Conservation (phyloP, 1,140 invertebrate species). For the Drosophila saltans region DNA sequence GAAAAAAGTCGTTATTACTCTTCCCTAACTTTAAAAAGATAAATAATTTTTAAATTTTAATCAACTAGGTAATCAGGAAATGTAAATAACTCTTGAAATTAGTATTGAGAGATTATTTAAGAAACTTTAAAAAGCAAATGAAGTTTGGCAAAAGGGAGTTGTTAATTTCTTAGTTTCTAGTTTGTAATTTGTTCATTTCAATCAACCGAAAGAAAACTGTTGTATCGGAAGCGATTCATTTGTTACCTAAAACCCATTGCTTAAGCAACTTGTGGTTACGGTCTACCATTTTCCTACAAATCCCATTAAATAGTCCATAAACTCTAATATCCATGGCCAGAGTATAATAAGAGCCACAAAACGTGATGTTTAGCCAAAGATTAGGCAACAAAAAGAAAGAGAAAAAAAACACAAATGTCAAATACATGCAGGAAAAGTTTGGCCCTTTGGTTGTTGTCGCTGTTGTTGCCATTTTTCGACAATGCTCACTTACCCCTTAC, state of each 20-base stretch:
- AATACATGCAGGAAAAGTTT: conserved; percentile 23
- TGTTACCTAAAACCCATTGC: too few species aligned
- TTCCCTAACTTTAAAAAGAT: not conserved
- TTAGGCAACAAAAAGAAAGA: conserved; percentile 55
- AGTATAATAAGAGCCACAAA: conserved; percentile 40
- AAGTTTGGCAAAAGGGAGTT: too few species aligned
- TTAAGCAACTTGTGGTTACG: too few species aligned
- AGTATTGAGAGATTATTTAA: too few species aligned
- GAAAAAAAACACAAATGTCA: conserved; percentile 20
- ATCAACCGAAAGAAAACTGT: too few species aligned
- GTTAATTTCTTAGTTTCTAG: too few species aligned
- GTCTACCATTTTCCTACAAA: too few species aligned
- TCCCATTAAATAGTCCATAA: not conserved
- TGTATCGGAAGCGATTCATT: too few species aligned
- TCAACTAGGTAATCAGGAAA: not conserved
- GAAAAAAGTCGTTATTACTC: not conserved
- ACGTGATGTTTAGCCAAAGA: conserved; percentile 66
- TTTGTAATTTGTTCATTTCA: too few species aligned
- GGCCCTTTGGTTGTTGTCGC: not conserved
- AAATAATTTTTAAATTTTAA: not conserved
- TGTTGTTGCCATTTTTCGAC: conserved; percentile 36
- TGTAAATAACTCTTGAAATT: too few species aligned
- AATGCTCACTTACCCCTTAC: conserved; percentile 49
- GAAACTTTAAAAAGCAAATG: too few species aligned
- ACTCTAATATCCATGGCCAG: conserved; percentile 3